These are phyloP conservation scores for Troides helena DNA, from an alignment of 2,888 invertebrate genomes.

Conservation along the genomic window DNA sequence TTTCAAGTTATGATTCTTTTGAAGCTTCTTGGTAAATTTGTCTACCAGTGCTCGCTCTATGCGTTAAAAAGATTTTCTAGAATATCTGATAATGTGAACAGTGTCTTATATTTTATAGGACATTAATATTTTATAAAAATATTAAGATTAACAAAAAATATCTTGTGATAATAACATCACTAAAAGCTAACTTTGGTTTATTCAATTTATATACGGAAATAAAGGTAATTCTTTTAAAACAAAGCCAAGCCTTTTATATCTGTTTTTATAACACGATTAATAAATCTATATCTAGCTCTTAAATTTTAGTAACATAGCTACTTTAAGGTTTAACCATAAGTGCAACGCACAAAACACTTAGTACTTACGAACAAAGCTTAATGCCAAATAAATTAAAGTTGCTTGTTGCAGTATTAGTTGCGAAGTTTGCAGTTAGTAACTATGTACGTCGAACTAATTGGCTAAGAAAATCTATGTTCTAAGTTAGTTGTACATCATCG, in stretches of 20 bases:
- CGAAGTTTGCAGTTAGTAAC: slow-evolving; percentile 18
- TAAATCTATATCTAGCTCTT: too few relatives aligned
- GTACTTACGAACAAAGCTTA: slow-evolving; percentile 23
- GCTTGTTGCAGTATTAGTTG: slow-evolving; percentile 23
- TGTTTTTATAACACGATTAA: too few relatives aligned
- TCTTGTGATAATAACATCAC: too few relatives aligned
- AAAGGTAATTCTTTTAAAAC: too few relatives aligned
- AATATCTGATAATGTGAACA: neutral
- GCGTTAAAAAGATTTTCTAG: neutral
- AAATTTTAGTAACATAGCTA: neutral
- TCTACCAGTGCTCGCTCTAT: neutral
- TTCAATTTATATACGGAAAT: too few relatives aligned
- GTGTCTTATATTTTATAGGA: too few relatives aligned
- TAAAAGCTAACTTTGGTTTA: too few relatives aligned
- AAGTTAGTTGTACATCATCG: slow-evolving; percentile 16
- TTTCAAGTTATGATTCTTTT: slow-evolving; percentile 20
- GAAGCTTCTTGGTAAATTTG: slow-evolving; percentile 2
- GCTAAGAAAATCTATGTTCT: slow-evolving; percentile 22
- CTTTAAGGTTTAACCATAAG: slow-evolving; percentile 1
- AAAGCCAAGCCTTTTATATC: too few relatives aligned
- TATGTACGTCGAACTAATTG: slow-evolving; percentile 28
- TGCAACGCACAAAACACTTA: slow-evolving; percentile 16
- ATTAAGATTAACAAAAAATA: too few relatives aligned
- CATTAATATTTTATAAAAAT: too few relatives aligned
- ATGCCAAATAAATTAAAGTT: slow-evolving; percentile 28